Evolutionary conservation across 2,888 invertebrate genomes (phyloP), one percentile per base, ranked within the genome.

Genomic region (Pogonocherus hispidulus): DNA sequence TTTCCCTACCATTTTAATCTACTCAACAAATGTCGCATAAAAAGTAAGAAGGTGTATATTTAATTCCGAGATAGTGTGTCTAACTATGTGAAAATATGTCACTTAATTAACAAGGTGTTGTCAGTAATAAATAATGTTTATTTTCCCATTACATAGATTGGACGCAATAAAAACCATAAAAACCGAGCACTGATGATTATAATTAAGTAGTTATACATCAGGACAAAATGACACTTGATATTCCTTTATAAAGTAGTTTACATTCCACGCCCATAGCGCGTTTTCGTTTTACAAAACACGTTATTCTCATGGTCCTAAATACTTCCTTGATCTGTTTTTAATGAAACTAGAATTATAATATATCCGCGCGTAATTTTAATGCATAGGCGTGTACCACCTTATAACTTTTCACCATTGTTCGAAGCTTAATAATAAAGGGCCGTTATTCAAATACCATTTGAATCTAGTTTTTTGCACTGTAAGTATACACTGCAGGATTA

Each of bases 291-390:
- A 51, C 66, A 70, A 63, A 65, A 63, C 59, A 41, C 62, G 71
- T 65, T 68, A 69, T 70, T 73, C 75, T 75, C 72, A 69, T 76
- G 75, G 51, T 67, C 63, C 62, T 64, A 65, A 73, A 72, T 67
- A 72, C 69, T 76, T 70, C 70, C 72, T 71, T 79, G 76, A 79
- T 79, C 65, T 69, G 66, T 73, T 79, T 79, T 78, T 79, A 79
- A 79, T 79, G 69, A 69, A 67, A 67, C 47, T 11, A 55, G 47
- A 56, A 65, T 49, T 46, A 44, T 27, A 52, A 54, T 54, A 52
- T 35, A 16, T 23, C 23, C 14, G 44, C 44, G n/a, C 14, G 55
- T 66, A 51, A 56, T 23, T 41, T 63, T 37, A 52, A 54, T 55
- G n/a, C n/a, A 41, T 52, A 37, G 54, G 32, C 23, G 9, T 16